Evolutionary conservation across 2,113 vertebrate species (phyloP).

Genomic region (Nestor notabilis): DNA sequence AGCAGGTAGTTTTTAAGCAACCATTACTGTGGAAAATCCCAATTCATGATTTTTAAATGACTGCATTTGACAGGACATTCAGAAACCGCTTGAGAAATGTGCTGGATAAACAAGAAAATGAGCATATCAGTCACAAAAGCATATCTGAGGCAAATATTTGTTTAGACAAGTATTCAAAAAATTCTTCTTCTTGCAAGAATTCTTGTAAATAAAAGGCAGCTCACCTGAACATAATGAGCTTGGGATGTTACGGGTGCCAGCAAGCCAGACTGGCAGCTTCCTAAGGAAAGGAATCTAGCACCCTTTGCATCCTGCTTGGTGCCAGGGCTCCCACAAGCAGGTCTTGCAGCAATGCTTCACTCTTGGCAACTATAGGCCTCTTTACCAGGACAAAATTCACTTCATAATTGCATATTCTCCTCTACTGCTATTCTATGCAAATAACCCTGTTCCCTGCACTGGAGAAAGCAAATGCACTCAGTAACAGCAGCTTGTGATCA

Average conservation of each 20-base stretch:
- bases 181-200: neutral
- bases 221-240: neutral
- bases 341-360: neutral
- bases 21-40: neutral
- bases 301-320: neutral
- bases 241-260: neutral
- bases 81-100: neutral
- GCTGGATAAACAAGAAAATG: neutral
- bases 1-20: neutral
- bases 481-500: neutral
- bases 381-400: neutral
- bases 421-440: neutral
- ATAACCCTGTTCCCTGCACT: neutral
- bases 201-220: neutral
- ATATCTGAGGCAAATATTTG: neutral
- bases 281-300: neutral
- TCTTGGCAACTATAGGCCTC: neutral
- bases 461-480: rapidly evolving
- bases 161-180: neutral
- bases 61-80: neutral
- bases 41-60: neutral
- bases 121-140: neutral
- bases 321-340: neutral
- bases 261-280: neutral
- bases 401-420: neutral